Percentiles rank a stretch among this genome's conserved stretches.
These are phyloP conservation scores for Actinia tenebrosa DNA, from an alignment of 64 coral and sea anemone genomes.

Conservation along the genomic window DNA sequence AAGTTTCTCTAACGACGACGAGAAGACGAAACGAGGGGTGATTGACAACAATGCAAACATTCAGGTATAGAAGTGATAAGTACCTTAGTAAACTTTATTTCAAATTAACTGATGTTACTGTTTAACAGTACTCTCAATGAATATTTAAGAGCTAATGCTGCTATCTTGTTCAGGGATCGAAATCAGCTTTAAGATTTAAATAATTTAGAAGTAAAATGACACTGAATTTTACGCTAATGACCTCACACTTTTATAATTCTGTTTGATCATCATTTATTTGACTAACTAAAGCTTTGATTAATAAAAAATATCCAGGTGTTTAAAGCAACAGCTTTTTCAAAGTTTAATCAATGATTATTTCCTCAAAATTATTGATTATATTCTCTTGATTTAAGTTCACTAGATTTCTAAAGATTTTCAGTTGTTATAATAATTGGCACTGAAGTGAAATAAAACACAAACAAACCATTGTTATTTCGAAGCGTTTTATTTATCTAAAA, in stretches of 20 bases:
- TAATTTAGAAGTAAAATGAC: neutral
- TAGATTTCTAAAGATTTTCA: neutral
- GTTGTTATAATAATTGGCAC: neutral
- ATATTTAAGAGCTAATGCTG: neutral
- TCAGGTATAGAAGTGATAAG: constrained; percentile 18
- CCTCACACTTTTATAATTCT: neutral
- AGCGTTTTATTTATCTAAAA: neutral
- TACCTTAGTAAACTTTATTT: constrained; percentile 13
- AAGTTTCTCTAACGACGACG: neutral
- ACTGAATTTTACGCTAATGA: neutral
- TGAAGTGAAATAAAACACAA: neutral
- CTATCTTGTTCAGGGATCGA: neutral
- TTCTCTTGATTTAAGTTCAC: neutral
- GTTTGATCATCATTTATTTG: neutral
- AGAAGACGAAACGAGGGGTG: neutral
- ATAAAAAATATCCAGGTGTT: neutral
- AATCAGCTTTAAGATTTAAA: neutral
- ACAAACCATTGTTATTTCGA: neutral
- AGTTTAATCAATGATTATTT: neutral
- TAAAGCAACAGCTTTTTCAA: neutral
- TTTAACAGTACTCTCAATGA: neutral
- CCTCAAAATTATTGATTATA: no score
- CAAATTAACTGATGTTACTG: neutral
- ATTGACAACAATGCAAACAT: constrained; percentile 36
- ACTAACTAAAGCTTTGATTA: neutral